phyloP scores from a whole-genome alignment of 1,140 invertebrate genomes.

The Panulirus ornatus region DNA sequence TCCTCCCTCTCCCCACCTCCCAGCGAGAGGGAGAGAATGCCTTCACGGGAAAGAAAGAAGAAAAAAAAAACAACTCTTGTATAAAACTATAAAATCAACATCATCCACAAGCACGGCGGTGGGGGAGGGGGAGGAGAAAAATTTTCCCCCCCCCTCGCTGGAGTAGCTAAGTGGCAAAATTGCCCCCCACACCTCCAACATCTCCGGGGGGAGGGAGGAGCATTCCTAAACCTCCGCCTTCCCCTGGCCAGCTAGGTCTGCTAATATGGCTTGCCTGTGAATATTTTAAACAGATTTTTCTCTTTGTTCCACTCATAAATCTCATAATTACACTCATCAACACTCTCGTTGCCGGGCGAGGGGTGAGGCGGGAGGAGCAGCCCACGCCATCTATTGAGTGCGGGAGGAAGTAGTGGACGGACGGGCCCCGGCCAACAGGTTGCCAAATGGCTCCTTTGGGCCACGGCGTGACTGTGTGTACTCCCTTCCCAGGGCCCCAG shows the following conservation, averaged over 20 bases:
- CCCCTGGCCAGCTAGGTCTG: slow-evolving; percentile 53
- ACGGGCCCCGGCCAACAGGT: slow-evolving; percentile 45
- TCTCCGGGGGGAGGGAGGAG: slow-evolving; percentile 11
- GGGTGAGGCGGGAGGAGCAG: slow-evolving; percentile 36
- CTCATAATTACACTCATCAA: slow-evolving; percentile 71
- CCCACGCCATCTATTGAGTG: slow-evolving; percentile 63
- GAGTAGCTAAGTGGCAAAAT: slow-evolving; percentile 57
- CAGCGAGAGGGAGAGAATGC: too few relatives aligned
- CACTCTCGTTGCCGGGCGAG: slow-evolving; percentile 38
- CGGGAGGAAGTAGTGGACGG: neutral
- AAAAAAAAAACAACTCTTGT: slow-evolving; percentile 14
- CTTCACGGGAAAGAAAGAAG: too few relatives aligned
- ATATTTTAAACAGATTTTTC: slow-evolving; percentile 70
- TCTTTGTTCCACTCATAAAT: slow-evolving; percentile 72
- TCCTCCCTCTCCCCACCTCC: neutral
- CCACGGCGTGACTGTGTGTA: neutral
- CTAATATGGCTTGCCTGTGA: slow-evolving; percentile 70
- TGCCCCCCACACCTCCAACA: slow-evolving; percentile 20
- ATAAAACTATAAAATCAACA: slow-evolving; percentile 65
- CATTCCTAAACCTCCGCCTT: slow-evolving; percentile 50
- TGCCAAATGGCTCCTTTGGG: slow-evolving; percentile 44
- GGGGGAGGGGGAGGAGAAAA: slow-evolving; percentile 10
- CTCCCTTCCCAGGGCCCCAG: too few relatives aligned
- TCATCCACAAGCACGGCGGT: slow-evolving; percentile 20
- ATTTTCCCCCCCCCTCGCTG: neutral